These are phyloP conservation scores for Brenthis hecate DNA, from an alignment of 2,888 invertebrate genomes.

Conservation along the genomic window DNA sequence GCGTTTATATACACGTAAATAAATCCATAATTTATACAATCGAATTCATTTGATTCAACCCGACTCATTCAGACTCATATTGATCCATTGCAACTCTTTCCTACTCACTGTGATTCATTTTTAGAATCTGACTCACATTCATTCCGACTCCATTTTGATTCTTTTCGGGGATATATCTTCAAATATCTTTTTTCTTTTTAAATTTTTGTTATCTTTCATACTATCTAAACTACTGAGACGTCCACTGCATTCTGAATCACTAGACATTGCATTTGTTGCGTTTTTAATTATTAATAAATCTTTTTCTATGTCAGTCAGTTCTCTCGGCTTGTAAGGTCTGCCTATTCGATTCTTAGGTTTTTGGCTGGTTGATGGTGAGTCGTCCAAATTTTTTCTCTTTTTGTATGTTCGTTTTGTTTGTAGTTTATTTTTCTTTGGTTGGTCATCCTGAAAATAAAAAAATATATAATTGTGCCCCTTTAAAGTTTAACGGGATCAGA, in stretches of 20 bases:
- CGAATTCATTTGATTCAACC: conserved; percentile 16
- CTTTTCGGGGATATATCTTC: conserved; percentile 50
- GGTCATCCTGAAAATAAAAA: conserved; percentile 59
- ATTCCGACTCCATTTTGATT: conserved; percentile 16
- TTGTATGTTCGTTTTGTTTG: conserved; percentile 61
- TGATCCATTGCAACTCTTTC: neutral
- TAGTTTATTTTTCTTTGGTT: conserved; percentile 59
- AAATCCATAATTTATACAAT: conserved; percentile 33
- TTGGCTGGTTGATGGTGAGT: conserved; percentile 55
- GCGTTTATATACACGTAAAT: conserved; percentile 42
- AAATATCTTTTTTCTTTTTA: conserved; percentile 60
- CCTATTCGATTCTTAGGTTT: conserved; percentile 58
- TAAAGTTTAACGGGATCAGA: no score
- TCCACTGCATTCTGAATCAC: conserved; percentile 58
- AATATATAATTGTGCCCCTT: neutral
- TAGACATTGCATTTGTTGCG: conserved; percentile 62
- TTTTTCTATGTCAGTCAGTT: conserved; percentile 72
- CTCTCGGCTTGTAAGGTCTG: conserved; percentile 60
- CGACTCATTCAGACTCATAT: conserved; percentile 6
- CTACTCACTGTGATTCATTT: neutral
- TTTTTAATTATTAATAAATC: conserved; percentile 70
- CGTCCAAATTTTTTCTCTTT: conserved; percentile 60
- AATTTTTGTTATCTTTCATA: conserved; percentile 45
- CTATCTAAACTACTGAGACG: conserved; percentile 53
- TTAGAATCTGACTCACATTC: neutral